phyloP scores from a whole-genome alignment of 30 jellyfish, hydroid and myxozoan species.

The Rhopilema esculentum region DNA sequence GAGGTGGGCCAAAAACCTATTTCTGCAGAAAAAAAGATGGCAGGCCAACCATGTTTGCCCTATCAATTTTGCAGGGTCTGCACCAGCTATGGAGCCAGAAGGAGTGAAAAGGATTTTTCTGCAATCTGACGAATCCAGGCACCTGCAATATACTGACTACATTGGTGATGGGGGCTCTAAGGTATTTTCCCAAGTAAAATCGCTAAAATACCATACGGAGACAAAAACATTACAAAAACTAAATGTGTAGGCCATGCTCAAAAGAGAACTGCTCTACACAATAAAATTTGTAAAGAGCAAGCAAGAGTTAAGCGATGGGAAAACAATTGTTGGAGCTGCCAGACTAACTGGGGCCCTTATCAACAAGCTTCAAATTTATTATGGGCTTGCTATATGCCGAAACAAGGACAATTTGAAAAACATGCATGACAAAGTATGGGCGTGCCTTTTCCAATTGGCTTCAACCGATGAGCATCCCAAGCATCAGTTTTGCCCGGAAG shows the following conservation, averaged over 20 bases:
- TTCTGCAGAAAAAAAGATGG: conserved; percentile 18
- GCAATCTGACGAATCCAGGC: conserved; percentile 15
- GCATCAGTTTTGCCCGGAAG: conserved; percentile 28
- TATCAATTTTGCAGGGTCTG: conserved; percentile 36
- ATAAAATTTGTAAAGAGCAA: background rate
- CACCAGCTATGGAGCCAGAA: too few species aligned
- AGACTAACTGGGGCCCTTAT: conserved; percentile 34
- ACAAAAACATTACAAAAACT: conserved; percentile 15
- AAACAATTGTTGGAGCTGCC: conserved; percentile 51
- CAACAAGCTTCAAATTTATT: conserved; percentile 29
- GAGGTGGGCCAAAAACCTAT: background rate
- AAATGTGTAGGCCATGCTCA: conserved; percentile 39
- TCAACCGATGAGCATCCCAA: conserved; percentile 13
- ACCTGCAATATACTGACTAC: conserved; percentile 40
- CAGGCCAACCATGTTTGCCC: conserved; percentile 38
- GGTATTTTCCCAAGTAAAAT: conserved; percentile 5
- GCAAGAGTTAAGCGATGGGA: conserved; percentile 28
- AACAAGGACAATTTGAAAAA: conserved; percentile 25
- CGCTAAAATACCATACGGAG: conserved; percentile 9
- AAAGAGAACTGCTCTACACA: conserved; percentile 25
- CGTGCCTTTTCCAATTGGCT: conserved; percentile 3
- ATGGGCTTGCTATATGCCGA: conserved; percentile 37
- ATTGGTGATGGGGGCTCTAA: conserved; percentile 25
- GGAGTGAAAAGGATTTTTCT: conserved; percentile 31
- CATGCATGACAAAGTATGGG: conserved; percentile 11